A percentile compares a stretch with the other conserved stretches of the same genome.
These are phyloP conservation scores for Pseudeuparius sepicola DNA, from an alignment of 2,888 invertebrate genomes.

Conservation along the genomic window DNA sequence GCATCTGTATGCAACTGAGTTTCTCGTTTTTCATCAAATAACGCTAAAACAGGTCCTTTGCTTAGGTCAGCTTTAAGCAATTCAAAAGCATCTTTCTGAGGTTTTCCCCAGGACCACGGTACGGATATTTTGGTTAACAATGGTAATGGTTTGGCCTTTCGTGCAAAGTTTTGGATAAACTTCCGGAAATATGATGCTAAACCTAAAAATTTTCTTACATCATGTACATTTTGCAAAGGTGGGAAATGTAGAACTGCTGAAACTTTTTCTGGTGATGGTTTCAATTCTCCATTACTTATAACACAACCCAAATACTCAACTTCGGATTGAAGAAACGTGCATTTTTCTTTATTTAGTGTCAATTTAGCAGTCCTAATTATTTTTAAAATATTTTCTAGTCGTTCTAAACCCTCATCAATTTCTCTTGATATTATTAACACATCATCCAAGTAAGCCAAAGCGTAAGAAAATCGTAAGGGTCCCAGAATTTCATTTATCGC, in stretches of 20 bases:
- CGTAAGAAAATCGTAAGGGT: slow-evolving; percentile 5
- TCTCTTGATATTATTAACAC: no score
- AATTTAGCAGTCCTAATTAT: slow-evolving; percentile 4
- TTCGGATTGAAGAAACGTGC: slow-evolving; percentile 9
- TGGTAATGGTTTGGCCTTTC: slow-evolving; percentile 11
- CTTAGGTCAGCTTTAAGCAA: slow-evolving; percentile 5
- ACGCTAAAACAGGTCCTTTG: slow-evolving; percentile 10
- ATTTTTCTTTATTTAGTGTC: slow-evolving; percentile 11
- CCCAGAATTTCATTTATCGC: slow-evolving; percentile 12
- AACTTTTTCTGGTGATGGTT: slow-evolving; percentile 6
- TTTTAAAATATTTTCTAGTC: slow-evolving; percentile 8
- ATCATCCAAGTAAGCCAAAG: slow-evolving; percentile 10
- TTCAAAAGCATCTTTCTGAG: slow-evolving; percentile 8
- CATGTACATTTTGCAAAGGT: slow-evolving; percentile 8
- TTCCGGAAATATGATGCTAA: slow-evolving; percentile 11
- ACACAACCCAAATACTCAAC: slow-evolving; percentile 12
- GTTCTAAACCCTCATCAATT: slow-evolving; percentile 6
- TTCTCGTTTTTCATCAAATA: no score
- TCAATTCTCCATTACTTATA: slow-evolving; percentile 4
- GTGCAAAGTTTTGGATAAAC: no score
- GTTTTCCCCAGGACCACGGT: slow-evolving; percentile 7
- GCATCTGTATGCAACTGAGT: no score
- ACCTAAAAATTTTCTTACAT: slow-evolving; percentile 11
- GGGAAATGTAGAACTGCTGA: slow-evolving; percentile 10
- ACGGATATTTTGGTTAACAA: slow-evolving; percentile 5